phyloP scores from a whole-genome alignment of 2,888 invertebrate genomes.

The Heteromurus nitidus region DNA sequence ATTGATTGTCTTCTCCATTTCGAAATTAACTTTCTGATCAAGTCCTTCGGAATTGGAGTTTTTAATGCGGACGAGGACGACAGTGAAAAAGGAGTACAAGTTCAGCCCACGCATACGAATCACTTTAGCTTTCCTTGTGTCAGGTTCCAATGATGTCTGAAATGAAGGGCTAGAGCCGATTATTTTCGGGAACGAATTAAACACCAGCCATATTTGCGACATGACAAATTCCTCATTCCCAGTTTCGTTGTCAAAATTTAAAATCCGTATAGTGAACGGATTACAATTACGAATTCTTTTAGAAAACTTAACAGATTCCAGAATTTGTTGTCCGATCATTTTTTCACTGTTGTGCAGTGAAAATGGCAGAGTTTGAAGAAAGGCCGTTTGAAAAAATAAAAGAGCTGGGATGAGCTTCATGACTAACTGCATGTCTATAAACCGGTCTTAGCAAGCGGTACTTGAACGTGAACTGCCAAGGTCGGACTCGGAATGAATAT shows the following conservation, averaged over 20 bases:
- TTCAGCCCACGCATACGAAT: neutral
- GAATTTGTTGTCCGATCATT: neutral
- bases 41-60: neutral
- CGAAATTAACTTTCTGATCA: neutral
- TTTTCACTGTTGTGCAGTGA: neutral
- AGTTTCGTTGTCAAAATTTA: neutral
- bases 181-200: slow-evolving; percentile 1
- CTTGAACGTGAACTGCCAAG: neutral
- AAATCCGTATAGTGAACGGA: slow-evolving; percentile 25
- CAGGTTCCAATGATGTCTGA: slow-evolving; percentile 13
- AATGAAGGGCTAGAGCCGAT: neutral
- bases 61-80: neutral
- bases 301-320: slow-evolving; percentile 4
- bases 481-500: neutral
- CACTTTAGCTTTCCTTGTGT: neutral
- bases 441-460: neutral
- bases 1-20: slow-evolving; percentile 18
- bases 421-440: neutral
- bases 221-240: neutral
- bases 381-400: no score
- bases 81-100: slow-evolving; percentile 22
- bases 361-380: neutral
- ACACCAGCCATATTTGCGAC: neutral
- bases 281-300: neutral
- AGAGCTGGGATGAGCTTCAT: neutral